Evolutionary conservation across 2,797 vertebrate species (phyloP), one percentile per base, ranked within the genome.

Genomic region (Parambassis ranga): DNA sequence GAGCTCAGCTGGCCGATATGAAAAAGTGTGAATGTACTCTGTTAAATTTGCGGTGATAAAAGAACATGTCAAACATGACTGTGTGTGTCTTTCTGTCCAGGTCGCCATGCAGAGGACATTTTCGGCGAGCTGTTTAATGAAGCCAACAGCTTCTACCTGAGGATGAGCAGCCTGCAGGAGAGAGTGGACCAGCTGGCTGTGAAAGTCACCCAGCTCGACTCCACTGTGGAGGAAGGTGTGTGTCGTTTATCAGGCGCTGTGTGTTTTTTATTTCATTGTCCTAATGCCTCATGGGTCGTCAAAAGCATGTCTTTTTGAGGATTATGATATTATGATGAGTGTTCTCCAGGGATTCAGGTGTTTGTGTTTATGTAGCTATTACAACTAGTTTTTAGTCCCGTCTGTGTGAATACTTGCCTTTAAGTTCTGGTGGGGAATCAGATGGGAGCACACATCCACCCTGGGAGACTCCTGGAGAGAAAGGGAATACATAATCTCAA

Each of bases 181-280:
- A 88, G 94, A 32, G 95, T 97, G 69, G 95, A 97, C 81, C 91
- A 94, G 70, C 90, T 97, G 85, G 94, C 95, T 42, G 93, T 96
- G 79, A 96, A 96, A 65, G 95, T 96, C 84, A 96, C 95, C 0
- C 95, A 96, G 88, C 79, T 96, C 60, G 95, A 96, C 86, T 96
- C 95, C 72, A 96, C 95, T 0, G 95, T 96, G 84, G 95, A 96
- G 76, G 95, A 96, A 92, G 95, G 67, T 69, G 36, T 24, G 66
- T 46, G 5, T 42, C 33, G 7, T 22, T 56, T 15, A 31, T 22
- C 20, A 14, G 1, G 3, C 3, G 23, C n/a, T n/a, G n/a, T n/a
- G n/a, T n/a, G n/a, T n/a, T n/a, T n/a, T n/a, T n/a, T n/a, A n/a
- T n/a, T n/a, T n/a, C n/a, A n/a, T n/a, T n/a, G n/a, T n/a, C n/a